Evolutionary conservation across 2,113 vertebrate genomes (phyloP), one percentile per base, ranked within the genome.

Genomic region (Lampris megalopsis): DNA sequence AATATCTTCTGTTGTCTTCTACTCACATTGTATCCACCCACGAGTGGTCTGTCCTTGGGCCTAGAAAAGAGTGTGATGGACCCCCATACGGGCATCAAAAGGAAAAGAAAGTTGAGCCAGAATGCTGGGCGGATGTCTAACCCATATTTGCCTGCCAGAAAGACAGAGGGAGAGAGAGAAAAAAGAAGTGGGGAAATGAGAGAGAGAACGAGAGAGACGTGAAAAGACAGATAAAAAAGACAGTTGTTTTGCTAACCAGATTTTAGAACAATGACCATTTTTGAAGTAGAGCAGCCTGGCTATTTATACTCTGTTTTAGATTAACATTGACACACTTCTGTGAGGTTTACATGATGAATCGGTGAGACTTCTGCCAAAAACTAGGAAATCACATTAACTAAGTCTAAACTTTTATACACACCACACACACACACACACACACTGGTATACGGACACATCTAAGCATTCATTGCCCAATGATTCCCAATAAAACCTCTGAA

Each of bases 91-190:
- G 93, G 95, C 65, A 96, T 68, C 74, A 97, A 68, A 56, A 97
- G 0, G 57, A 94, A 98, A 49, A 95, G 93, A 58, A 96, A 82
- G 85, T 96, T 94, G 63, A 98, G 87, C 82, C 98, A 93, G 91
- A 96, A 96, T 64, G 89, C 65, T 1, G 95, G 95, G 24, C 90
- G 94, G 63, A 98, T 93, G 66, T 98, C 96, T 0, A 94, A 93
- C 68, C 95, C 96, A 73, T 96, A 96, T 89, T 97, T 97, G 78
- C 97, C 96, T 98, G 84, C 0, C 61, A 73, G 49, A 59, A 58
- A 69, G 53, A 65, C 35, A 76, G 6, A 50, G 24, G 10, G 57
- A 68, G 11, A 13, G 2, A 40, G 36, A 71, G 47, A 68, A n/a
- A 71, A n/a, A 76, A 6, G 24, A 24, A 24, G 24, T 24, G 24